These are phyloP conservation scores for Notechis scutatus DNA, from an alignment of 2,113 vertebrate genomes.

Conservation along the genomic window DNA sequence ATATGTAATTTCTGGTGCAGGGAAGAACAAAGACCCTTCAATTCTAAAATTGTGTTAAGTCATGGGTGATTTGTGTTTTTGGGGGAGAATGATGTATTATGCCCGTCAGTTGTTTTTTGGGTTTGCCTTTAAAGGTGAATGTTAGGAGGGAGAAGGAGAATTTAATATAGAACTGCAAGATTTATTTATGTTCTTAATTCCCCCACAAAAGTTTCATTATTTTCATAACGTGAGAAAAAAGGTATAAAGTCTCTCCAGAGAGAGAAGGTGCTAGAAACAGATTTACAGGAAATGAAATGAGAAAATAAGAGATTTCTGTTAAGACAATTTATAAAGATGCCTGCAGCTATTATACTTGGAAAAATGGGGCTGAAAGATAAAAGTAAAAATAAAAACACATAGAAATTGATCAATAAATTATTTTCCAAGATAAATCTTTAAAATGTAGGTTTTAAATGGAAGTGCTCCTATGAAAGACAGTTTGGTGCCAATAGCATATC, in stretches of 20 bases:
- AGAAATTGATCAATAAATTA: neutral
- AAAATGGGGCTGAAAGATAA: neutral
- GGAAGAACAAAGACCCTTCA: neutral
- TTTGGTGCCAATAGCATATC: neutral
- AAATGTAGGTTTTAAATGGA: neutral
- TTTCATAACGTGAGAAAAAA: neutral
- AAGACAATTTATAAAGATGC: neutral
- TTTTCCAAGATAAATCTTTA: neutral
- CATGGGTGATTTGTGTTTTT: neutral
- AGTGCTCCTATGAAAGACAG: neutral
- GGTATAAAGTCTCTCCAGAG: neutral
- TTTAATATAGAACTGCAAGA: neutral
- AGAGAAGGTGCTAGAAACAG: neutral
- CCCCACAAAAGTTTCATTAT: neutral
- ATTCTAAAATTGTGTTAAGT: rapidly evolving
- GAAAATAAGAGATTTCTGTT: slow-evolving; percentile 1
- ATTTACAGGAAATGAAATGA: neutral
- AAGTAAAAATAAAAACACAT: neutral
- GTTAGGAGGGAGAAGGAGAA: neutral
- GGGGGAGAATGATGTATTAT: neutral
- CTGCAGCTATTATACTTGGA: neutral
- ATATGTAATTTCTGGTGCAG: neutral
- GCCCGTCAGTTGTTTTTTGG: neutral
- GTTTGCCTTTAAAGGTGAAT: neutral
- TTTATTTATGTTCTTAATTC: neutral